These are phyloP conservation scores for Drosophila falleni DNA, from an alignment of 2,888 invertebrate species.

Conservation along the genomic window DNA sequence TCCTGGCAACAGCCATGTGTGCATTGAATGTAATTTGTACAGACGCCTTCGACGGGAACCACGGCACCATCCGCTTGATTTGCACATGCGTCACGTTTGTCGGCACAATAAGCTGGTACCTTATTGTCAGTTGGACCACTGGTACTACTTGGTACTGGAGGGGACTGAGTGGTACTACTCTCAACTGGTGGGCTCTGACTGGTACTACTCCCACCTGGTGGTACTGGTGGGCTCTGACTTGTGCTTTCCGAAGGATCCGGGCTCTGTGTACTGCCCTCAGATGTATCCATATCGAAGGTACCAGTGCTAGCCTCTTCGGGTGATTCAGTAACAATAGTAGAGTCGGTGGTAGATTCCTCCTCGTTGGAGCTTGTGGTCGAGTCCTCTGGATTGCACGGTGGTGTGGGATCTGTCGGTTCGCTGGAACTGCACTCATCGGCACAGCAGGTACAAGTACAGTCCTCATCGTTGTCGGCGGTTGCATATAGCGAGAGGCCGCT, in stretches of 20 bases:
- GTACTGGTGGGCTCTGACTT: neutral
- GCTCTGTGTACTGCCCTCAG: neutral
- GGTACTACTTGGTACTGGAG: neutral
- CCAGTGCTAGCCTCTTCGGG: slow-evolving; percentile 17
- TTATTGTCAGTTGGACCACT: slow-evolving; percentile 4
- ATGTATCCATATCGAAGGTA: slow-evolving; percentile 11
- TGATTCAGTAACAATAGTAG: slow-evolving; percentile 1
- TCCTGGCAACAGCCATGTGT: slow-evolving; percentile 46
- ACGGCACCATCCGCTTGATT: slow-evolving; percentile 18
- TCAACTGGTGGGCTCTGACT: neutral
- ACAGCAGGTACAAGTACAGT: slow-evolving; percentile 61
- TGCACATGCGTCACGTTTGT: slow-evolving; percentile 40
- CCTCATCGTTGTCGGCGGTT: slow-evolving; percentile 16
- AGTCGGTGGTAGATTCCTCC: slow-evolving; percentile 2
- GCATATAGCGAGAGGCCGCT: slow-evolving; percentile 37
- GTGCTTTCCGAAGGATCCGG: neutral
- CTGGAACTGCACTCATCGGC: slow-evolving; percentile 47
- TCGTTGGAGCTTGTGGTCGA: slow-evolving; percentile 12
- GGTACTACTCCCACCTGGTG: slow-evolving; percentile 1
- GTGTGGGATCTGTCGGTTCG: slow-evolving; percentile 2
- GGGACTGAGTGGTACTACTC: neutral
- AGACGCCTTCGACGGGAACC: slow-evolving; percentile 51
- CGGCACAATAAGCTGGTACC: slow-evolving; percentile 44
- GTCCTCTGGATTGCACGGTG: slow-evolving; percentile 25
- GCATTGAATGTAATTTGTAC: slow-evolving; percentile 69